Conservation (phyloP, 2,888 invertebrate species). For the Drosophila villosipedis region DNA sequence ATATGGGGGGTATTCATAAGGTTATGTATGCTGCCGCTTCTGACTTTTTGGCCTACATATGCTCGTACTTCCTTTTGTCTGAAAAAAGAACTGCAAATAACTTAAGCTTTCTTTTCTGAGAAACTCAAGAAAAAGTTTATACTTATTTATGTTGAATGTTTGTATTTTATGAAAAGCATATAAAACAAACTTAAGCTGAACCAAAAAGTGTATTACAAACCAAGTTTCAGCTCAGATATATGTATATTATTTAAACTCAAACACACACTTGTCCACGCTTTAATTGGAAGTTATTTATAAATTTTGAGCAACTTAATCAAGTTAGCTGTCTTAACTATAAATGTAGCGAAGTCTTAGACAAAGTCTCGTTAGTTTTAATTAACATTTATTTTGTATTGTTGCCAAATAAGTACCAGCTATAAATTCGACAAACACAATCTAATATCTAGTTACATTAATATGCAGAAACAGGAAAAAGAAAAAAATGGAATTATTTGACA, state of each 20-base stretch:
- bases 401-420: background rate
- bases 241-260: background rate
- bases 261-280: background rate
- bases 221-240: background rate
- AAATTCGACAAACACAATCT: background rate
- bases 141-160: background rate
- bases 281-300: conserved; percentile 1
- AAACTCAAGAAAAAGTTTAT: conserved; percentile 24
- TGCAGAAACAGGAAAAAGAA: background rate
- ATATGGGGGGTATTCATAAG: conserved; percentile 48
- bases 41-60: conserved; percentile 69
- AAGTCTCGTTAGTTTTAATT: background rate
- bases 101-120: conserved; percentile 40
- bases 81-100: conserved; percentile 47
- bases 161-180: background rate
- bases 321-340: background rate
- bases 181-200: background rate
- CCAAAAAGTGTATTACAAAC: background rate
- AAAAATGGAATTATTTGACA: background rate
- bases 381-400: background rate
- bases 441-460: background rate
- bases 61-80: conserved; percentile 44
- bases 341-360: too few relatives aligned
- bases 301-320: background rate
- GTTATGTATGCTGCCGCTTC: conserved; percentile 38